Evolutionary conservation across 2,113 vertebrate species (phyloP).

Genomic region (Mustela lutreola): DNA sequence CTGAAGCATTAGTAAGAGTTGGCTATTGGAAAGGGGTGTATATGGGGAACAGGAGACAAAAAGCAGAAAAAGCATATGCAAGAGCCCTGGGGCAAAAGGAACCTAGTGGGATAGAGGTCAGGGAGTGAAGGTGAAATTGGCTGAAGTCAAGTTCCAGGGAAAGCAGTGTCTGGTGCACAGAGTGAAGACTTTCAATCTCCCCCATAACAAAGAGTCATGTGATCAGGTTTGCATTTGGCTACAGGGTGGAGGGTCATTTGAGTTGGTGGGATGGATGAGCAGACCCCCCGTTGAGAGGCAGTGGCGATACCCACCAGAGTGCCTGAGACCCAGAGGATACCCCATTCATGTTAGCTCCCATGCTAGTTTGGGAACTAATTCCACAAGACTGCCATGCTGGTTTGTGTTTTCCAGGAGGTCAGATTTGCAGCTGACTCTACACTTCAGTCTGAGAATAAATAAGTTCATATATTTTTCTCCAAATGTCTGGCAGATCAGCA

Average conservation of each 20-base stretch:
- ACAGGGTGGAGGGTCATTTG: too few relatives aligned
- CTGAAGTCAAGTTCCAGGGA: too few relatives aligned
- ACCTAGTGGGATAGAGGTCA: not conserved
- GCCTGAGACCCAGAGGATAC: not conserved
- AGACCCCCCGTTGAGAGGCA: not conserved
- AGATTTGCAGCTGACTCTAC: not conserved
- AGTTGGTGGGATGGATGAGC: not conserved
- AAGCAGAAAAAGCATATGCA: not conserved
- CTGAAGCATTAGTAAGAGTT: not conserved
- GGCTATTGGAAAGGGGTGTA: not conserved
- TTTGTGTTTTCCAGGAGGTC: not conserved
- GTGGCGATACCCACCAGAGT: not conserved
- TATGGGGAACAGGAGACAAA: not conserved
- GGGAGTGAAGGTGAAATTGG: not conserved
- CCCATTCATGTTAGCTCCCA: fast-evolving
- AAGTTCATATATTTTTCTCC: not conserved
- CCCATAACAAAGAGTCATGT: not conserved
- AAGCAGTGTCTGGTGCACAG: not conserved
- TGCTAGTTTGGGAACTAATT: too few relatives aligned
- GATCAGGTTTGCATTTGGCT: not conserved
- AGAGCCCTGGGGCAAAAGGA: not conserved
- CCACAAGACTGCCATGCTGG: not conserved
- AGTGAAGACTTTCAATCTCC: not conserved
- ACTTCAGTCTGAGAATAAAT: not conserved
- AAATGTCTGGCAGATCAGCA: not conserved